phyloP scores from a whole-genome alignment of 2,113 vertebrate species.

The Eudyptes chrysolophus region DNA sequence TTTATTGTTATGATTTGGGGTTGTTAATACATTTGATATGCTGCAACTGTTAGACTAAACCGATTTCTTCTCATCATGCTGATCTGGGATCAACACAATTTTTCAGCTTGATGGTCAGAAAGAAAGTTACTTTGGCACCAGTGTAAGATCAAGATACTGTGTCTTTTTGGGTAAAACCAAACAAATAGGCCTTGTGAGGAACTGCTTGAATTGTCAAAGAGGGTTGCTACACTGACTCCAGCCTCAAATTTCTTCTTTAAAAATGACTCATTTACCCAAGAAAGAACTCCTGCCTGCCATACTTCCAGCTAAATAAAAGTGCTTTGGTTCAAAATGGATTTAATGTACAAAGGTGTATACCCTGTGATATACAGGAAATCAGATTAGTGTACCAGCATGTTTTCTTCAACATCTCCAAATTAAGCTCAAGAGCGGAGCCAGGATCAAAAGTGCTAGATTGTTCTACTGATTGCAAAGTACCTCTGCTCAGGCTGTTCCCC shows the following conservation, averaged over 20 bases:
- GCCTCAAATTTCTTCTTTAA: not conserved
- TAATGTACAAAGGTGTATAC: not conserved
- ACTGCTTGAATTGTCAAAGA: not conserved
- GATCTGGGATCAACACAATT: not conserved
- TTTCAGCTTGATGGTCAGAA: not conserved
- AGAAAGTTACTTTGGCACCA: not conserved
- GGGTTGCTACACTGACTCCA: fast-evolving
- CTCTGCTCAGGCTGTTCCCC: fast-evolving
- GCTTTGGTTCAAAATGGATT: not conserved
- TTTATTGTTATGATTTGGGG: not conserved
- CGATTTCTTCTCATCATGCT: not conserved
- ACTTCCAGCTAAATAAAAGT: not conserved
- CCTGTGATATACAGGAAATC: not conserved
- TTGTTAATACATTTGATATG: not conserved
- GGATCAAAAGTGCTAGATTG: not conserved
- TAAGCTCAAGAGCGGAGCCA: not conserved
- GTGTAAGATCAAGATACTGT: not conserved
- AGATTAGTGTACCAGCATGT: not conserved
- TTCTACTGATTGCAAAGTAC: not conserved
- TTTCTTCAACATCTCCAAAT: not conserved
- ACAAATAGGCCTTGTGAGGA: not conserved
- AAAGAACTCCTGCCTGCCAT: not conserved
- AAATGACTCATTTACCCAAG: not conserved
- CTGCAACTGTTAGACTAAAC: not conserved
- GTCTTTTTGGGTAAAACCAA: not conserved